Base-by-base conservation (phyloP, 2,113 vertebrate species). In the Bujurquina vittata region DNA sequence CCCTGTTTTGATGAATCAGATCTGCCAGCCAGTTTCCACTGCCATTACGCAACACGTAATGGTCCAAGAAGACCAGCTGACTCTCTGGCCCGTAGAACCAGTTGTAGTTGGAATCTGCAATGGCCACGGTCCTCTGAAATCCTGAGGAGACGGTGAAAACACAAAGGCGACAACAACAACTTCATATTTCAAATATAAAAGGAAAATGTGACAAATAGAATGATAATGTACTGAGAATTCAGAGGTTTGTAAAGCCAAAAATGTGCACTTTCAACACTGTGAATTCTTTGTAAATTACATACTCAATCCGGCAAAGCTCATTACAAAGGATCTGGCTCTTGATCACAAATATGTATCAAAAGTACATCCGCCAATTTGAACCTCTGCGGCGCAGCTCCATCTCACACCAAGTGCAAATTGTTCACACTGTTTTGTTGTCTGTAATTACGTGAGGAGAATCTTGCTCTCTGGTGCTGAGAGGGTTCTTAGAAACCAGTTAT, bases 71-170 rank as follows among this genome's bases (percentile, higher is more conserved):
- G 61, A 99, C 97, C 94, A 99, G 92, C 88, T 99, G 99, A 86
- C 99, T 99, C 94, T 99, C 99, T 0, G 99, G 99, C 8, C 99
- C 99, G 0, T 99, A 99, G 95, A 99, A 99, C 99, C 99, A 99
- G 95, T 99, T 99, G 88, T 98, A 99, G 95, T 99, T 99, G 86
- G 99, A 99, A 92, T 99, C 99, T 0, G 98, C 98, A 11, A 99
- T 98, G 79, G 97, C 99, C 73, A 99, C 97, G 1, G 97, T 97
- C 88, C 98, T 96, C 94, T 98, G 97, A 94, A 99, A 99, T 33
- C 99, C 99, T 99, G 88, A 3, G 59, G 55, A 79, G 12, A 75
- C 1, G 5, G 40, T 20, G 9, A 69, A 63, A 46, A 86, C 31
- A 83, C 11, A 88, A 20, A 69, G n/a, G 55, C 20, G 18, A 67